These are phyloP conservation scores for Phymatocera aterrima DNA, from an alignment of 2,888 invertebrate genomes.

Conservation along the genomic window DNA sequence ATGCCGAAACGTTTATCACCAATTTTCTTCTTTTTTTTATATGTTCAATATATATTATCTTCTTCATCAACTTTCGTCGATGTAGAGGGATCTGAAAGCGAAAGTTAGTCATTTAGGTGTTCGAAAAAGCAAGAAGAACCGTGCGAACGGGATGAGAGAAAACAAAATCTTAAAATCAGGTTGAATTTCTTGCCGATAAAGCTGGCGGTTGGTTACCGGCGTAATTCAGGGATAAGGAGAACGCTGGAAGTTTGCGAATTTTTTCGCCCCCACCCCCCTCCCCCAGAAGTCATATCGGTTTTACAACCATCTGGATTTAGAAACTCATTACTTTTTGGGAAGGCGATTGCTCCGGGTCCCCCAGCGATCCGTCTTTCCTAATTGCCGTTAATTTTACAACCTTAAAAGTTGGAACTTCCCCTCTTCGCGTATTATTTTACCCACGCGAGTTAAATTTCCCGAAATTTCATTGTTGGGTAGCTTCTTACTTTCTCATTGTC, in stretches of 20 bases:
- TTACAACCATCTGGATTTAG: slow-evolving; percentile 32
- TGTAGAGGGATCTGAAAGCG: not conserved
- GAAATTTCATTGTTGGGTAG: slow-evolving; percentile 7
- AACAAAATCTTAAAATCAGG: not conserved
- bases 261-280: no score
- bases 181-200: not conserved
- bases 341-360: slow-evolving; percentile 27
- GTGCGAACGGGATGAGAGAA: not conserved
- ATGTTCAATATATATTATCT: not conserved
- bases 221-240: not conserved
- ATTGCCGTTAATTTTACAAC: slow-evolving; percentile 39
- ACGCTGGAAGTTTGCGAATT: slow-evolving; percentile 10
- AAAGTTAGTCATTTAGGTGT: slow-evolving; percentile 11
- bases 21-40: not conserved
- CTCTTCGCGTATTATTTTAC: slow-evolving; percentile 18
- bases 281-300: slow-evolving; percentile 32
- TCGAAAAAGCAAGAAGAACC: no score
- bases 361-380: slow-evolving; percentile 7
- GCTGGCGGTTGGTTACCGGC: not conserved
- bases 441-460: slow-evolving; percentile 24
- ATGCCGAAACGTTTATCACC: not conserved
- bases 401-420: slow-evolving; percentile 17
- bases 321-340: slow-evolving; percentile 24
- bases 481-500: not conserved
- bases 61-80: not conserved